Evolutionary conservation across 2,888 invertebrate species (phyloP), one percentile per base, ranked within the genome.

Genomic region (Papilio demoleus): DNA sequence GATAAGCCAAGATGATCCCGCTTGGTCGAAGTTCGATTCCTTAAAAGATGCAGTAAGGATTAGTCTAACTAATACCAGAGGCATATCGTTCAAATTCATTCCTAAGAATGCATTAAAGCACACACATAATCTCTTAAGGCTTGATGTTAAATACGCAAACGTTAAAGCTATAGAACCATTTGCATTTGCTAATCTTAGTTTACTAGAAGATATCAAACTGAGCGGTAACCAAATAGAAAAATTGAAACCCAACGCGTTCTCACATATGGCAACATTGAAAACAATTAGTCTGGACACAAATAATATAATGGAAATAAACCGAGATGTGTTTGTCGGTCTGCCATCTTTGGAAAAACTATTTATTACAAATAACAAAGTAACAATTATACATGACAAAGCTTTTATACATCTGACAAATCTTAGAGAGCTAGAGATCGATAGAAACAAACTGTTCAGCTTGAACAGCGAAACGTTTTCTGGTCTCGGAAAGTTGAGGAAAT

Each of bases 301-400:
- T 84, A 92, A 93, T 68, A 94, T 97, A 74, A 90, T 93, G 0
- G 96, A 96, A 82, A 94, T 97, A 71, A 95, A 95, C 79, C 93
- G 95, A 75, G 93, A 95, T 74, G 95, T 96, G 1, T 97, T 97
- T 80, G 91, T 95, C 9, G 94, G 95, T 79, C 82, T 97, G 68
- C 96, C 96, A 0, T 88, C 93, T 5, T 84, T 97, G 70, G 94
- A 94, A 72, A 94, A 95, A 70, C 93, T 99, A 42, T 95, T 94
- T 77, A 91, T 99, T 58, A 97, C 97, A 74, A 95, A 95, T 76
- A 99, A 99, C 86, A 95, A 96, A 79, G 94, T 99, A 70, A 96
- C 96, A 65, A 95, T 95, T 8, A 93, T 98, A 68, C 98, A 98
- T 73, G 97, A 97, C 70, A 95, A 95, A 77, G 96, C 98, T n/a